Evolutionary conservation across 2,797 vertebrate genomes (phyloP), one percentile per base, ranked within the genome.

Genomic region (Antennarius maculatus): DNA sequence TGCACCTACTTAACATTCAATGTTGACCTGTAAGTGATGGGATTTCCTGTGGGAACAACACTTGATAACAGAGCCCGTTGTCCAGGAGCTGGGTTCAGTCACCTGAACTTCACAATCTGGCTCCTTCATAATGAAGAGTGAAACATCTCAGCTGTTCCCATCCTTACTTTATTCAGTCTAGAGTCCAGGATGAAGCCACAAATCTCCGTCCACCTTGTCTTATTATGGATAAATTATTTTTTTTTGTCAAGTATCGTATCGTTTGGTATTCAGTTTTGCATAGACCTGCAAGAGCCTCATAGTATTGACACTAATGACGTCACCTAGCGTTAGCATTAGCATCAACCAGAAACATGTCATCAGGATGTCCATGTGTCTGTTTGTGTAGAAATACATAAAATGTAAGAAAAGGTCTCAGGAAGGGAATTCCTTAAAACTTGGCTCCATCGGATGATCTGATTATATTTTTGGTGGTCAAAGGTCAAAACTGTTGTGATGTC

Each of bases 31-130:
- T 27, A 64, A 62, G 31, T 23, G 66, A n/a, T 66, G 39, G 29
- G 73, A 66, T 69, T 84, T 83, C 67, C 78, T 88, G 83, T 88
- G 87, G 87, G 85, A 87, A 89, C 76, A 6, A 52, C 48, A 54
- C 74, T 81, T 34, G 1, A 54, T 58, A 63, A 67, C 76, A 59
- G 16, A 28, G 46, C 47, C 74, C 3, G 64, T 69, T 67, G 63
- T 46, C 27, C 10, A 61, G 27, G 37, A 37, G 43, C 66, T 42
- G 52, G 8, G 15, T 49, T 60, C n/a, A 42, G 54, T 60, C 50
- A 52, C 65, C 7, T 48, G 51, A 48, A 46, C 49, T n/a, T 23
- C 31, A 71, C 48, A 60, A 56, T 3, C 48, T 37, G 39, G 15
- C 6, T 2, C 3, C 13, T 49, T 53, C 50, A 34, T 59, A 59